Evolutionary conservation across 2,113 vertebrate species (phyloP).

Genomic region (Piprites chloris): DNA sequence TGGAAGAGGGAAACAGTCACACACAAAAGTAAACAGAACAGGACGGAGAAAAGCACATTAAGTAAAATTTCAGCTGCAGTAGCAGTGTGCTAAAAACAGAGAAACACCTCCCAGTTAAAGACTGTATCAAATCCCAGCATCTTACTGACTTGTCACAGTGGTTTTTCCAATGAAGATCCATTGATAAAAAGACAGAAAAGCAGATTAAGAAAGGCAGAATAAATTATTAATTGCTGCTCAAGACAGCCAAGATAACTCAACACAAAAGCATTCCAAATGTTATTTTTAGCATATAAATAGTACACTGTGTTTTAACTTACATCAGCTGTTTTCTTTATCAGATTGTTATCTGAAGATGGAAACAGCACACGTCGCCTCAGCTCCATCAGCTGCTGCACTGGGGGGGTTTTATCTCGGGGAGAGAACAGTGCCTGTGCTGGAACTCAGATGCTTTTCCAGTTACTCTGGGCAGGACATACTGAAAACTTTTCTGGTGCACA

Average conservation of each 20-base stretch:
- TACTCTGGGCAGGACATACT: not conserved
- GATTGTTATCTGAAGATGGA: constrained; percentile 62
- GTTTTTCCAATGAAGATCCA: not conserved
- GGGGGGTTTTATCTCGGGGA: constrained; percentile 26
- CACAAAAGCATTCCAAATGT: constrained; percentile 52
- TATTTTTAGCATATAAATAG: constrained; percentile 60
- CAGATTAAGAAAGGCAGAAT: constrained; percentile 25
- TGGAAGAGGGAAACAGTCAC: not conserved
- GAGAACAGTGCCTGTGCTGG: not conserved
- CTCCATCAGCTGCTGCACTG: constrained; percentile 20
- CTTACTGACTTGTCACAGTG: not conserved
- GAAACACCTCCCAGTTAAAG: not conserved
- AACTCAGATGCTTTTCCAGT: constrained; percentile 53
- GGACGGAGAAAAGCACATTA: not conserved
- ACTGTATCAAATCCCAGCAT: not conserved
- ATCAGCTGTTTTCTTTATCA: constrained; percentile 63
- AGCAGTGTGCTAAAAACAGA: not conserved
- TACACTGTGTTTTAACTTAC: constrained; percentile 49
- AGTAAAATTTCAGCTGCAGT: not conserved
- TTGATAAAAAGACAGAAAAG: constrained; percentile 38
- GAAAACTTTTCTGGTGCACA: constrained; percentile 14
- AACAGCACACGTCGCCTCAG: constrained; percentile 8
- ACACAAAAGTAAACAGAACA: not conserved
- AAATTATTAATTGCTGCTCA: constrained; percentile 55
- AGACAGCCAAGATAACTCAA: constrained; percentile 29